phyloP scores from a whole-genome alignment of 2,797 vertebrate species.

The Orientallactaga sibirica region DNA sequence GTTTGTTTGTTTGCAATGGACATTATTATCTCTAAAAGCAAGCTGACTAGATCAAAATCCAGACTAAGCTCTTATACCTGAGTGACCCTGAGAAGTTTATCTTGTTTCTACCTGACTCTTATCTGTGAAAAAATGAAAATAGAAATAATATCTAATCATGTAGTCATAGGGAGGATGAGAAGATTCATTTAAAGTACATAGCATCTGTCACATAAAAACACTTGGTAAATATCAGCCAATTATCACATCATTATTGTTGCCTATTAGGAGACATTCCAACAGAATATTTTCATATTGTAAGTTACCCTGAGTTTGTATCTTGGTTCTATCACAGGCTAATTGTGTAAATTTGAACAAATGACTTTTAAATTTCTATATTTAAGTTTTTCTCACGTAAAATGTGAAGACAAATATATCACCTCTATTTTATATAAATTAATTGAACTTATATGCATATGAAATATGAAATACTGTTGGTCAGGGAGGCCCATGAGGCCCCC shows the following conservation, averaged over 20 bases:
- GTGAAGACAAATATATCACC: conserved; percentile 43
- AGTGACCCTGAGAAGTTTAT: neutral
- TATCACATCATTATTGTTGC: neutral
- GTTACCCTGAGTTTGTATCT: neutral
- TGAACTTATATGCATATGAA: neutral
- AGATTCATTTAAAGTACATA: conserved; percentile 30
- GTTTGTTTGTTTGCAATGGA: neutral
- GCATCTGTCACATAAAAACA: neutral
- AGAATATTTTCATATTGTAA: conserved; percentile 24
- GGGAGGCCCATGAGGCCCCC: no score
- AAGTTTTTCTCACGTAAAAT: conserved; percentile 52
- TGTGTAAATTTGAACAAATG: conserved; percentile 20
- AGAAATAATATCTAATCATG: neutral
- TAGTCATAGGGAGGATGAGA: neutral
- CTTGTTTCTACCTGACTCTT: neutral
- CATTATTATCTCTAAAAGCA: neutral
- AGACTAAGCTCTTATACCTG: neutral
- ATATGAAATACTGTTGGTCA: neutral
- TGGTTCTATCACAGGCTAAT: neutral
- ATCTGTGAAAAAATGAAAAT: conserved; percentile 41
- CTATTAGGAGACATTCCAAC: neutral
- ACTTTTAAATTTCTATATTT: conserved; percentile 34
- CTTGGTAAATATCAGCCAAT: conserved; percentile 37
- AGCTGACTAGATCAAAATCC: neutral
- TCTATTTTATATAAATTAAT: neutral